These are phyloP conservation scores for Mesocricetus auratus DNA, from an alignment of 2,113 vertebrate genomes.

Conservation along the genomic window DNA sequence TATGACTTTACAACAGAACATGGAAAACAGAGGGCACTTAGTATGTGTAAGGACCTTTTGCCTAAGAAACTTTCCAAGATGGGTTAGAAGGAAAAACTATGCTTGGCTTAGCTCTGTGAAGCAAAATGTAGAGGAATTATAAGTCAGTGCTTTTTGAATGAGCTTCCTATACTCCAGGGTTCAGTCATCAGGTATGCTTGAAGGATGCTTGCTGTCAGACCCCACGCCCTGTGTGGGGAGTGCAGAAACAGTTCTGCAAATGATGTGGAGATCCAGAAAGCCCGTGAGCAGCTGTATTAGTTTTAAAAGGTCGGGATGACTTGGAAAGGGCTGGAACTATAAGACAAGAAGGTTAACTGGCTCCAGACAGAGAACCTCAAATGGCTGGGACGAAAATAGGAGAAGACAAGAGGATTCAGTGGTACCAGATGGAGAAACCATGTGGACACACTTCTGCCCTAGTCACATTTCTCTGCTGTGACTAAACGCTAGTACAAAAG, in stretches of 20 bases:
- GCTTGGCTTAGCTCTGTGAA: neutral
- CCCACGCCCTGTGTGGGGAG: neutral
- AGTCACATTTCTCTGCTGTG: neutral
- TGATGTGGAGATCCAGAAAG: neutral
- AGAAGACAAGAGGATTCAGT: neutral
- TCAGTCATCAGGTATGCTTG: neutral
- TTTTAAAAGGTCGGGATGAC: neutral
- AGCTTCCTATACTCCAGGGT: neutral
- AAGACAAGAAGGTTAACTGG: neutral
- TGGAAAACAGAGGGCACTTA: neutral
- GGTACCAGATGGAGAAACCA: neutral
- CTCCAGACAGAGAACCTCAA: neutral
- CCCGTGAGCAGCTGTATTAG: fast-evolving
- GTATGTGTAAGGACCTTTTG: neutral
- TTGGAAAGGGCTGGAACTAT: neutral
- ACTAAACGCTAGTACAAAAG: neutral
- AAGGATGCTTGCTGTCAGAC: neutral
- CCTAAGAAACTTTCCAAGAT: neutral
- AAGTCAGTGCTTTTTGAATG: neutral
- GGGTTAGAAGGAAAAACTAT: neutral
- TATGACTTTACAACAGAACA: neutral
- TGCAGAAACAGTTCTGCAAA: neutral
- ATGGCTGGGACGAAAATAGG: neutral
- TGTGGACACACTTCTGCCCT: no score
- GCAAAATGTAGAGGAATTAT: neutral